Base-by-base conservation (phyloP, 64 coral and sea anemone species). In the Pocillopora verrucosa region DNA sequence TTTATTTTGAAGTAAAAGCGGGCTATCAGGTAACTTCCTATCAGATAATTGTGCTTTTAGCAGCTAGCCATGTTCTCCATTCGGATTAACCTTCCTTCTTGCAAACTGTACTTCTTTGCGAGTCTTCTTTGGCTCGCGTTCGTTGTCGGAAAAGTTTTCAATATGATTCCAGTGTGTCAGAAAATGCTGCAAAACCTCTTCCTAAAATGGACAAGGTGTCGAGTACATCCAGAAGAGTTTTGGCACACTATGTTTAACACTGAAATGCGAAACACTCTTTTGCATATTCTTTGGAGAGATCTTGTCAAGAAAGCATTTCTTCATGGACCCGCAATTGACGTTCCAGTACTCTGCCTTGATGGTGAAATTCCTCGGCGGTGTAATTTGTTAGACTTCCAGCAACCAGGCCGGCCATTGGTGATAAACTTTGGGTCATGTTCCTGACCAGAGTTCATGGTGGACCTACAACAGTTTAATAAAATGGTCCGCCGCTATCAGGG, bases 351-450 rank as follows among this genome's bases (percentile, higher is more conserved):
- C 15, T 89, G 90, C 6, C 62, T 92, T 6, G 90, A 89, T 86
- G 94, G 81, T 79, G 65, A 89, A 64, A 86, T 72, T 61, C 67
- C 34, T 57, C 86, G 79, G 9, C 86, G 79, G 14, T 19, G 65
- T 22, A 68, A 68, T 68, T 80, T 95, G 24, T 35, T 95, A 14
- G 90, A 95, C 72, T 88, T 65, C 73, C 81, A 82, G 76, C 72
- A 76, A n/a, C 12, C 30, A 37, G 73, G 88, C 22, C 77, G 86
- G 13, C 94, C 94, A 0, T 65, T 92, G 22, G 94, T 95, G 22
- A 15, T 95, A 35, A 95, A 95, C 79, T 95, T 92, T 56, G 86
- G 94, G 5, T 92, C 90, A 35, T 81, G 86, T 61, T 87, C 94
- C 36, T 95, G 94, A 63, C 94, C 90, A 16, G 88, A 89, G n/a